phyloP scores from a whole-genome alignment of 2,888 invertebrate species.

The Nymphalis c-album region DNA sequence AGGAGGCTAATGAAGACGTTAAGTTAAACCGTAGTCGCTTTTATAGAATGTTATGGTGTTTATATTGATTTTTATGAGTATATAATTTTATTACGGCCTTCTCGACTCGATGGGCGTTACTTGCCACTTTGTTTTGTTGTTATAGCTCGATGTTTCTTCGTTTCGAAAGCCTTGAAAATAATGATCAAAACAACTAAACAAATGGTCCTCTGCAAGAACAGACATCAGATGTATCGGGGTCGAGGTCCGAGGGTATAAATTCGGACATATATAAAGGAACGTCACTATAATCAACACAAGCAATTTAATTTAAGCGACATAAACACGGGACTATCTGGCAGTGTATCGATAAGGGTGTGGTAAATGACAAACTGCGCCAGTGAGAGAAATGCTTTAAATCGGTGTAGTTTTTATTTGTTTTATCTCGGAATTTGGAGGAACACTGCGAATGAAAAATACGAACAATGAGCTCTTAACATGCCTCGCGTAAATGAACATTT shows the following conservation, averaged over 20 bases:
- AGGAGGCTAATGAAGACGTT: constrained; percentile 76
- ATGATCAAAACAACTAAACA: constrained; percentile 48
- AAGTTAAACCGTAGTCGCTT: constrained; percentile 66
- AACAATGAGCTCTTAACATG: constrained; percentile 59
- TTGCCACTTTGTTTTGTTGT: constrained; percentile 43
- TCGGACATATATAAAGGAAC: constrained; percentile 63
- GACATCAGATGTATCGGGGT: constrained; percentile 40
- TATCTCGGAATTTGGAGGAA: constrained; percentile 63
- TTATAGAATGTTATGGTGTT: constrained; percentile 67
- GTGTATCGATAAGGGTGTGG: constrained; percentile 76
- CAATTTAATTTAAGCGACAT: constrained; percentile 78
- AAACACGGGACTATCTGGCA: constrained; percentile 74
- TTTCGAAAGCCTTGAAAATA: constrained; percentile 44
- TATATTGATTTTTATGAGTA: constrained; percentile 76
- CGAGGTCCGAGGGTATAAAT: constrained; percentile 61
- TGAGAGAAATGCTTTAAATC: constrained; percentile 72
- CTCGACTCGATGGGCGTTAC: constrained; percentile 52
- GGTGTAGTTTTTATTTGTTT: constrained; percentile 70
- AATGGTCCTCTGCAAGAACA: constrained; percentile 40
- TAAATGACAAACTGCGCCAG: constrained; percentile 76
- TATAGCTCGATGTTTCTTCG: constrained; percentile 43
- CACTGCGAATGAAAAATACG: constrained; percentile 67
- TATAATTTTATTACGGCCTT: constrained; percentile 63
- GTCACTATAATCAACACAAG: constrained; percentile 75
- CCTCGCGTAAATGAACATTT: constrained; percentile 16